Percentiles rank a stretch among this genome's conserved stretches.
phyloP scores from a whole-genome alignment of 2,797 vertebrate genomes.

The Chiroxiphia lanceolata region DNA sequence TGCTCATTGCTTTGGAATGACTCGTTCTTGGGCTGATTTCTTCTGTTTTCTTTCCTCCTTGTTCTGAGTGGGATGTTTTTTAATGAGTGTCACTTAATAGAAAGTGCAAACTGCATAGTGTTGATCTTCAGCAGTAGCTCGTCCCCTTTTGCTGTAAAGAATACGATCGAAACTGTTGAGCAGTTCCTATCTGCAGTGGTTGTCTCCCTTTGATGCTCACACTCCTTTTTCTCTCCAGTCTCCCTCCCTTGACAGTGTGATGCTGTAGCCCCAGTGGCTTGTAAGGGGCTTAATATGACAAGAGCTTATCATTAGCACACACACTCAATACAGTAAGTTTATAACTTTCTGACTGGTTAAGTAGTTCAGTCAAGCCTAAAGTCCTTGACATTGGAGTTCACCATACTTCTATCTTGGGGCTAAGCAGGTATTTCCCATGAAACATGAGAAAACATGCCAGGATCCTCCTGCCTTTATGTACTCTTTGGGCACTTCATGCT shows the following conservation, averaged over 20 bases:
- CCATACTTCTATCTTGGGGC: background rate
- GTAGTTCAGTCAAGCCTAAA: background rate
- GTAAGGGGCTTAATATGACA: background rate
- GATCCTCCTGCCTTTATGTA: background rate
- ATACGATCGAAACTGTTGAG: background rate
- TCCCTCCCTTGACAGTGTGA: background rate
- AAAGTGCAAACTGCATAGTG: background rate
- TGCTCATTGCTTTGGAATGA: conserved; percentile 21
- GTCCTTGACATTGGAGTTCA: background rate
- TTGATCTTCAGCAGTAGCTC: background rate
- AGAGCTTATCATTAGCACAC: background rate
- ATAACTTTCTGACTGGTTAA: background rate
- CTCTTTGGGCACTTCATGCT: background rate
- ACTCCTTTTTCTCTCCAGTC: background rate
- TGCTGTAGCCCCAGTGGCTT: background rate
- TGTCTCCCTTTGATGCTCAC: background rate
- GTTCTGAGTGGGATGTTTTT: background rate
- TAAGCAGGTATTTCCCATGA: background rate
- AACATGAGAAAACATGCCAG: background rate
- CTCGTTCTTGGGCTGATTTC: background rate
- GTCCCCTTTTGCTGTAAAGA: background rate
- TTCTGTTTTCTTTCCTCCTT: conserved; percentile 16
- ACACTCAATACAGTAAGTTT: background rate
- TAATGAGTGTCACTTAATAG: background rate
- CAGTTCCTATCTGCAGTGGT: background rate